phyloP scores from a whole-genome alignment of 2,888 invertebrate species.

The Phania funesta region DNA sequence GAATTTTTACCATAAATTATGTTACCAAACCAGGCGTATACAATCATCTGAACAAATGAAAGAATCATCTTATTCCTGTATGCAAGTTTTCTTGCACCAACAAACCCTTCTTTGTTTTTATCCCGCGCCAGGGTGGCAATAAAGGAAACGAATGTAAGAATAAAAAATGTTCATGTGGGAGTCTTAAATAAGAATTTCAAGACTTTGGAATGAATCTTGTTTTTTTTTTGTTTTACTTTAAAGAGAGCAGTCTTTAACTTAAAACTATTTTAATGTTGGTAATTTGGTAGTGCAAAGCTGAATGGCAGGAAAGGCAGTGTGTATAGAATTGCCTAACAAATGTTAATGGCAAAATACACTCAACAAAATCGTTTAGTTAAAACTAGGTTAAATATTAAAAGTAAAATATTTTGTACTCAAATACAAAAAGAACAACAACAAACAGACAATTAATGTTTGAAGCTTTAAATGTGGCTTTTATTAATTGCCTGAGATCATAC shows the following conservation, averaged over 20 bases:
- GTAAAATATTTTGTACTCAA: too few relatives aligned
- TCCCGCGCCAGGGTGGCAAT: background rate
- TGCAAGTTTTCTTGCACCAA: background rate
- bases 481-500: too few relatives aligned
- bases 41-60: slow-evolving; percentile 23
- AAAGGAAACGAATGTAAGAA: background rate
- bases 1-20: slow-evolving; percentile 61
- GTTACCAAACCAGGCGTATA: slow-evolving; percentile 37
- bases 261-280: slow-evolving; percentile 62
- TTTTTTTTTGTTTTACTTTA: slow-evolving; percentile 14
- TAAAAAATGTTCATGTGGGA: slow-evolving; percentile 28
- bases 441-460: too few relatives aligned
- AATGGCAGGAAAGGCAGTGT: background rate
- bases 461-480: too few relatives aligned
- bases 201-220: slow-evolving; percentile 8
- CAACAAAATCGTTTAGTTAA: background rate
- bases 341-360: background rate
- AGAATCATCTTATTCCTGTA: background rate
- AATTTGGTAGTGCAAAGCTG: slow-evolving; percentile 17
- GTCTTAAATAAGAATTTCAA: slow-evolving; percentile 19
- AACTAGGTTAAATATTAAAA: background rate
- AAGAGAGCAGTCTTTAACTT: slow-evolving; percentile 29
- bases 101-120: background rate
- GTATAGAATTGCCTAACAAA: background rate
- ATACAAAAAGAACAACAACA: too few relatives aligned